Percentiles rank a stretch among this genome's conserved stretches.
These are phyloP conservation scores for Perca flavescens DNA, from an alignment of 2,113 vertebrate genomes.

Conservation along the genomic window DNA sequence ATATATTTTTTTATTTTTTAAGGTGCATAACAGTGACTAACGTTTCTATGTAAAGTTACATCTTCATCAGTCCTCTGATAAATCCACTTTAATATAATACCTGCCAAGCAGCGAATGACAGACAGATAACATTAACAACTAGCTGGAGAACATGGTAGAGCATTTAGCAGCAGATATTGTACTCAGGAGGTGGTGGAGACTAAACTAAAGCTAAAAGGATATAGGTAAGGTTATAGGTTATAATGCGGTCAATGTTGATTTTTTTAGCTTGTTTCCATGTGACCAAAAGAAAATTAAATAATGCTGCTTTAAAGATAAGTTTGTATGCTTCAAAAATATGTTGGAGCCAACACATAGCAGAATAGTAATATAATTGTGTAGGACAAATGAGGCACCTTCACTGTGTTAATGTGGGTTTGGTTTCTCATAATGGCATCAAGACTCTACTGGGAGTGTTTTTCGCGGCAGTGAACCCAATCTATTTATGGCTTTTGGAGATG, in stretches of 20 bases:
- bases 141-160: neutral
- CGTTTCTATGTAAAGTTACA: no score
- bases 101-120: neutral
- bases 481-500: slow-evolving; percentile 74
- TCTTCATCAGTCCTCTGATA: neutral
- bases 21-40: no score
- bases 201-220: neutral
- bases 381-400: slow-evolving; percentile 65
- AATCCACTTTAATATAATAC: neutral
- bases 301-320: neutral
- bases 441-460: slow-evolving; percentile 62
- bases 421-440: slow-evolving; percentile 68
- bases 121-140: neutral
- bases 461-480: slow-evolving; percentile 64
- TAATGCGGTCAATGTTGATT: neutral
- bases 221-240: neutral
- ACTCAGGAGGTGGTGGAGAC: neutral
- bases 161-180: neutral
- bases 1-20: no score
- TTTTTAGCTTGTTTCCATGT: neutral
- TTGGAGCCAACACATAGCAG: slow-evolving; percentile 9
- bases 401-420: slow-evolving; percentile 36
- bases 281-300: neutral
- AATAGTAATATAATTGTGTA: slow-evolving; percentile 29
- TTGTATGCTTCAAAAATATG: neutral